Base-by-base conservation (phyloP, 1,140 invertebrate species). In the Cydia splendana region DNA sequence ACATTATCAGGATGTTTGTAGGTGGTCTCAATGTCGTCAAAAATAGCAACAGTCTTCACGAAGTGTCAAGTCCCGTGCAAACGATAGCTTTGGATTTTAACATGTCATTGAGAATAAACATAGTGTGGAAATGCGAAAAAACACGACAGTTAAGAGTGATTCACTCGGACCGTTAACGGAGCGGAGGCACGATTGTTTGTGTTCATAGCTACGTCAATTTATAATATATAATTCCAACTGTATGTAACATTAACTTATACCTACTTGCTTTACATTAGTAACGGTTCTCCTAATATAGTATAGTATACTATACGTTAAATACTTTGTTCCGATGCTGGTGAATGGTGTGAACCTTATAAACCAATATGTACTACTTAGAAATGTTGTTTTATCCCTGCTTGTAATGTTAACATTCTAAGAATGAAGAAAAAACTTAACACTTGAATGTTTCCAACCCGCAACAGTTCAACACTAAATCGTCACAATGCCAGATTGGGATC, bases 101-200 rank as follows among this genome's bases (percentile, higher is more conserved):
- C 88, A 86, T 80, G 77, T 81, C 67, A 80, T 82, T 82, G 86
- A 85, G 84, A 91, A 82, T 82, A 90, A 88, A 91, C 82, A 87
- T 77, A 82, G 80, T 81, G 82, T 84, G 80, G 85, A 87, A 87
- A 69, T 24, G 85, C 80, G 82, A 83, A 85, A 88, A 90, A 90
- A 91, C 85, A 84, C 77, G 85, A 91, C 89, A 92, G 89, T 92
- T 91, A 90, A 86, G 83, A 86, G 81, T 92, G 91, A 91, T 87
- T 91, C 89, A 91, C 87, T 81, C 82, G 81, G 82, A 91, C 91
- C 91, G 91, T 93, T 91, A 91, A 87, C 84, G 84, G 80, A 81
- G 80, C 74, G 79, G 76, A 83, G 83, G 86, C 83, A 79, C 24
- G n/a, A 53, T 57, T 51, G 69, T 28, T 80, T 80, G 79, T 84